Evolutionary conservation across 2,888 invertebrate species (phyloP), one percentile per base, ranked within the genome.

Genomic region (Trichogramma dendrolimi): DNA sequence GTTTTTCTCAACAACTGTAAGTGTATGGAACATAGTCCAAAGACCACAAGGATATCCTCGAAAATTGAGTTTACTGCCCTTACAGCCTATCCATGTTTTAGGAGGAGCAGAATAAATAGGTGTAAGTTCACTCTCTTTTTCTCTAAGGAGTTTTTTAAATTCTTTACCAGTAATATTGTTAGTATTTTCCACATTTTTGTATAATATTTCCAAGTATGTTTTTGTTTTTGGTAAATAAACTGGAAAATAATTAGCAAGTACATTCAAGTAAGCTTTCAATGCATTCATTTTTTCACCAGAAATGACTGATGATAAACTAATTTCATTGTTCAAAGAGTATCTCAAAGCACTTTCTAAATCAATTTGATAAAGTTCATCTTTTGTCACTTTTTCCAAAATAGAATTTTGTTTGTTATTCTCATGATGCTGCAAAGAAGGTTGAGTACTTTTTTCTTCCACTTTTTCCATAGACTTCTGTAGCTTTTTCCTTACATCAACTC

Each of bases 41-140:
- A 99, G 81, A 0, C 95, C 91, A 80, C 98, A 99, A 0, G 96
- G 91, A 77, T 92, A 98, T 8, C 96, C 96, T 55, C 97, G 84
- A 71, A 84, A 87, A 64, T 84, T 83, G 0, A 86, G 80, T 60
- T 85, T 82, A 70, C 94, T 94, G 7, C 95, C 94, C 69, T 83
- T 84, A 75, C 98, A 99, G 3, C 88, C 89, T 44, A 91, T 79
- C 86, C 90, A 97, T n/a, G 81, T 80, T 38, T 73, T 72, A 4
- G 63, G 58, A 4, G 63, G 58, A n/a, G 70, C 71, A 0, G 81
- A 74, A 70, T 84, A 87, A 6, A 88, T 82, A 11, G 86, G 84
- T n/a, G 81, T 75, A 69, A 84, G 80, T 43, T 80, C 76, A 5
- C 73, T 71, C 73, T 89, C 88, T 40, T 83, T 77, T 41, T 75